Evolutionary conservation across 2,797 vertebrate species (phyloP).

Genomic region (Otolemur crassicaudatus): DNA sequence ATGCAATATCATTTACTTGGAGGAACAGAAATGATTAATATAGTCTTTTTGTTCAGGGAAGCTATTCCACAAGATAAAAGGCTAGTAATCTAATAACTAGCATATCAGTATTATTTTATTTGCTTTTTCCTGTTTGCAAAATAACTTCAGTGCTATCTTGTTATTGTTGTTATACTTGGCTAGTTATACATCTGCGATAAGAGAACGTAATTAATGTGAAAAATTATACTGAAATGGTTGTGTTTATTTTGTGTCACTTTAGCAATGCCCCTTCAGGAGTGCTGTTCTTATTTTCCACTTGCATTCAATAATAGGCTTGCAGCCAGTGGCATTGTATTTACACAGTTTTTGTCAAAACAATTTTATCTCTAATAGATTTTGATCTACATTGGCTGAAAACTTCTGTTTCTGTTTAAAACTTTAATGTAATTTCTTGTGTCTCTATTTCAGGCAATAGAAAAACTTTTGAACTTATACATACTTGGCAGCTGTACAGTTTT

Average conservation of each 20-base stretch:
- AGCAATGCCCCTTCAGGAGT: slow-evolving; percentile 73
- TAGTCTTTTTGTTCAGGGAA: slow-evolving; percentile 83
- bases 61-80: slow-evolving; percentile 84
- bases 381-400: slow-evolving; percentile 79
- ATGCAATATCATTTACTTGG: slow-evolving; percentile 76
- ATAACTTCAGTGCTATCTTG: slow-evolving; percentile 81
- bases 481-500: slow-evolving; percentile 68
- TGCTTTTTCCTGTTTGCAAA: slow-evolving; percentile 84
- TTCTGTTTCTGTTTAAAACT: slow-evolving; percentile 84
- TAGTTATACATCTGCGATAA: slow-evolving; percentile 84
- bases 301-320: slow-evolving; percentile 77
- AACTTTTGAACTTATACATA: slow-evolving; percentile 74
- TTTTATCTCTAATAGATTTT: slow-evolving; percentile 85
- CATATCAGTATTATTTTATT: slow-evolving; percentile 85
- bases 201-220: slow-evolving; percentile 84
- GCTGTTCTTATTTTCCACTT: slow-evolving; percentile 77
- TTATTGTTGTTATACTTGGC: slow-evolving; percentile 83
- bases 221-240: slow-evolving; percentile 78
- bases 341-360: slow-evolving; percentile 83
- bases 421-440: slow-evolving; percentile 79
- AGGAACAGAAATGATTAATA: slow-evolving; percentile 83
- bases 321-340: slow-evolving; percentile 81
- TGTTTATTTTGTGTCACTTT: slow-evolving; percentile 82
- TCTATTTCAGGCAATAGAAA: slow-evolving; percentile 81
- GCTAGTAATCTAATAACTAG: slow-evolving; percentile 83